Evolutionary conservation across 2,888 invertebrate genomes (phyloP).

Genomic region (Erpobdella octoculata): DNA sequence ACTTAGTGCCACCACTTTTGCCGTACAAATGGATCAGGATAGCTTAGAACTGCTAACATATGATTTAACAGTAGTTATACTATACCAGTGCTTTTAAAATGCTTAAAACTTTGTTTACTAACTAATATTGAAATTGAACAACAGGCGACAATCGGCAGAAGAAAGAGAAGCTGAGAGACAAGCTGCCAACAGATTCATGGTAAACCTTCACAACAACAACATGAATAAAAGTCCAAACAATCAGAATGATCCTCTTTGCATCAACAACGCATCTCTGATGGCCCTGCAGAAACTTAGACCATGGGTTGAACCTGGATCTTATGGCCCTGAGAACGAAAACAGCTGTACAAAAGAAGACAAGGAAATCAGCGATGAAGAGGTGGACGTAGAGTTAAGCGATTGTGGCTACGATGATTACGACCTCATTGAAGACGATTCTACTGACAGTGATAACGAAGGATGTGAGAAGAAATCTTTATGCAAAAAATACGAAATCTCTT

Average conservation of each 20-base stretch:
- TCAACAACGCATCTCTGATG: constrained; percentile 59
- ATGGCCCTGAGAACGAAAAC: too few relatives aligned
- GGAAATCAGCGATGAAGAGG: too few relatives aligned
- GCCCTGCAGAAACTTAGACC: constrained; percentile 79
- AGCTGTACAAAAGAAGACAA: too few relatives aligned
- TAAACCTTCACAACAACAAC: constrained; percentile 91
- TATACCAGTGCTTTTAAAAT: neutral
- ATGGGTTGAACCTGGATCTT: constrained; percentile 56
- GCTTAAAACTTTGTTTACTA: neutral
- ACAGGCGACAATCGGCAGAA: constrained; percentile 90
- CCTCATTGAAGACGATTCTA: neutral
- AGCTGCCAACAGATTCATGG: constrained; percentile 89
- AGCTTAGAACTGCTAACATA: too few relatives aligned
- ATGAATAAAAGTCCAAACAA: constrained; percentile 64
- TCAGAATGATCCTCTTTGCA: constrained; percentile 48
- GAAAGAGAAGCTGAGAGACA: constrained; percentile 93
- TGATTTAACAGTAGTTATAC: neutral
- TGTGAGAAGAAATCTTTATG: too few relatives aligned
- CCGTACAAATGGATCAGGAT: too few relatives aligned
- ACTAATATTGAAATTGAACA: constrained; percentile 7
- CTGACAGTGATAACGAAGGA: neutral
- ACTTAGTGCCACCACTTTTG: too few relatives aligned
- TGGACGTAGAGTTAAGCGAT: neutral
- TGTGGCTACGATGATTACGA: neutral
- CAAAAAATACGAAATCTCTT: too few relatives aligned